Evolutionary conservation across 2,797 vertebrate genomes (phyloP).

Genomic region (Gymnothorax javanicus): DNA sequence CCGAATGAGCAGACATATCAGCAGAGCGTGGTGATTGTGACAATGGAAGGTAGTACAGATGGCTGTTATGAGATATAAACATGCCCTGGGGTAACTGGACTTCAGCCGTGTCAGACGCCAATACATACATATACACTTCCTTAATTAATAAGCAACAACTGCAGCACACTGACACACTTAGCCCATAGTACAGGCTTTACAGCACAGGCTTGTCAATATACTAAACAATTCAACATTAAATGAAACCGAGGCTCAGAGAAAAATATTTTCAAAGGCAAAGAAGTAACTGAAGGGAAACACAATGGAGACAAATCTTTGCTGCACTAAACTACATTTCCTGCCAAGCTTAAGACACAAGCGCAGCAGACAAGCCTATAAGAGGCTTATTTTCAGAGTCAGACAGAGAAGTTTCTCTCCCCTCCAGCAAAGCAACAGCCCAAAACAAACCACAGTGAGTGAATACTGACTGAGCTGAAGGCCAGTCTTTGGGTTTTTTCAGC

Average conservation of each 20-base stretch:
- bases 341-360: not conserved
- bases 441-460: not conserved
- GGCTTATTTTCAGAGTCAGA: slow-evolving; percentile 1
- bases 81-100: slow-evolving; percentile 28
- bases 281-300: not conserved
- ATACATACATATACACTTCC: not conserved
- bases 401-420: not conserved
- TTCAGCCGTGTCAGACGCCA: not conserved
- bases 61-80: slow-evolving; percentile 42
- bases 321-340: not conserved
- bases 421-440: not conserved
- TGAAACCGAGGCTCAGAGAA: not conserved
- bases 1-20: slow-evolving; percentile 49
- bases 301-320: not conserved
- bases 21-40: slow-evolving; percentile 11
- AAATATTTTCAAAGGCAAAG: not conserved
- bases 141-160: not conserved
- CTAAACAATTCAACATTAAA: not conserved
- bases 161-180: not conserved
- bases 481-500: not conserved
- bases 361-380: not conserved
- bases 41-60: slow-evolving; percentile 23
- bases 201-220: not conserved
- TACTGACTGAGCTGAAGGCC: not conserved
- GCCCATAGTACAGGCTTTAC: not conserved